Conservation (phyloP, 1,140 invertebrate genomes). For the Rhysida immarginata region DNA sequence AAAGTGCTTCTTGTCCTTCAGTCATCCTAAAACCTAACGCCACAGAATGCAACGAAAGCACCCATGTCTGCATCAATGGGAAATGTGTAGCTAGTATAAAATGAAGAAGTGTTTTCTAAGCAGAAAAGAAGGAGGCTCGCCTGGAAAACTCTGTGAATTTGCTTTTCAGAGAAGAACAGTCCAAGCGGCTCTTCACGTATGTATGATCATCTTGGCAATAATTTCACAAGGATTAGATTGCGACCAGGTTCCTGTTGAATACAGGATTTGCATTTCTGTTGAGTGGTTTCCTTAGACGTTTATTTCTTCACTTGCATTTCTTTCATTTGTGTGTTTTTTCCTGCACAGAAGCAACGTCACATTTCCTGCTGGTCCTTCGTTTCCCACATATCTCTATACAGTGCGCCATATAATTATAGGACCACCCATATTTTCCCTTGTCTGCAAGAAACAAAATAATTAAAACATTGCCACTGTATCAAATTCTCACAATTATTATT, state of each 20-base stretch:
- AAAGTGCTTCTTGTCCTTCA: slow-evolving; percentile 48
- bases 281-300: too few relatives aligned
- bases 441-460: too few relatives aligned
- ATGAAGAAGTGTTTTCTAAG: slow-evolving; percentile 94
- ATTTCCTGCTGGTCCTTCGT: too few relatives aligned
- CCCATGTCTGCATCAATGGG: slow-evolving; percentile 75
- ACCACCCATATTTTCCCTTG: too few relatives aligned
- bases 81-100: slow-evolving; percentile 91
- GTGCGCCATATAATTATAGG: too few relatives aligned
- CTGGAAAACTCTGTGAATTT: slow-evolving; percentile 81
- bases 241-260: slow-evolving; percentile 69
- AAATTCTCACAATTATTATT: too few relatives aligned
- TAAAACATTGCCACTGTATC: too few relatives aligned
- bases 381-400: too few relatives aligned
- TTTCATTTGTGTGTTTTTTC: too few relatives aligned
- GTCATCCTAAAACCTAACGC: slow-evolving; percentile 58
- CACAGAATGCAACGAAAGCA: slow-evolving; percentile 69
- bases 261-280: too few relatives aligned
- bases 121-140: slow-evolving; percentile 41
- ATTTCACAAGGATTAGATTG: slow-evolving; percentile 68
- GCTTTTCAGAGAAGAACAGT: slow-evolving; percentile 68
- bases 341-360: too few relatives aligned
- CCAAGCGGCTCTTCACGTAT: not conserved
- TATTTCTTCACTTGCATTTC: too few relatives aligned
- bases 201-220: slow-evolving; percentile 28